phyloP scores from a whole-genome alignment of 2,888 invertebrate genomes.

The Frankliniella intonsa region DNA sequence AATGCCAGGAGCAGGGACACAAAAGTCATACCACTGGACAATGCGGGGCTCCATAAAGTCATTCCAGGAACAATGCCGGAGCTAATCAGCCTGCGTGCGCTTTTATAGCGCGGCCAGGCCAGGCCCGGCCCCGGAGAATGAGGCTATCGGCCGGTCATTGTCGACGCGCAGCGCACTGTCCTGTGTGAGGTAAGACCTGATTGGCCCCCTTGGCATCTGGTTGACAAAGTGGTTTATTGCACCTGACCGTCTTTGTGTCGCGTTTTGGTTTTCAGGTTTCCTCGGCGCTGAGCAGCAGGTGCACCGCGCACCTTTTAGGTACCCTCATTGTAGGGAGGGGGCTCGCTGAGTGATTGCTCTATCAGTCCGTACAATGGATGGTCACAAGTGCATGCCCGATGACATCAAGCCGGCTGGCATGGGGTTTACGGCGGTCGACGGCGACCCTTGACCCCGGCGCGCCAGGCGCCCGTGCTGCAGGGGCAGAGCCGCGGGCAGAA shows the following conservation, averaged over 20 bases:
- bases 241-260: constrained; percentile 5
- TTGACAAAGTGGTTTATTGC: constrained; percentile 25
- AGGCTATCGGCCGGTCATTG: constrained; percentile 1
- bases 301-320: too few relatives aligned
- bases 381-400: too few relatives aligned
- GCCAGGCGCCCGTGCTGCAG: too few relatives aligned
- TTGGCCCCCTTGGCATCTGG: neutral
- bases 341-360: neutral
- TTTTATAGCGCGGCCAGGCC: neutral
- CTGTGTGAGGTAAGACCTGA: neutral
- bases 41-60: neutral
- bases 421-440: too few relatives aligned
- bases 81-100: neutral
- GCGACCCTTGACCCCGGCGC: too few relatives aligned
- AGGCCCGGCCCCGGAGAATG: neutral
- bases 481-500: too few relatives aligned
- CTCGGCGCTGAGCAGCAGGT: too few relatives aligned
- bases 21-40: neutral
- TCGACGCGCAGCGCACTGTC: neutral
- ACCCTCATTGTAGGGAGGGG: neutral
- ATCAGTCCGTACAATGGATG: neutral
- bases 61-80: constrained; percentile 4
- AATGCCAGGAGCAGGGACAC: neutral
- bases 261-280: neutral
- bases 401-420: too few relatives aligned